Conservation (phyloP, 2,888 invertebrate genomes). For the Palloptera scutellata region DNA sequence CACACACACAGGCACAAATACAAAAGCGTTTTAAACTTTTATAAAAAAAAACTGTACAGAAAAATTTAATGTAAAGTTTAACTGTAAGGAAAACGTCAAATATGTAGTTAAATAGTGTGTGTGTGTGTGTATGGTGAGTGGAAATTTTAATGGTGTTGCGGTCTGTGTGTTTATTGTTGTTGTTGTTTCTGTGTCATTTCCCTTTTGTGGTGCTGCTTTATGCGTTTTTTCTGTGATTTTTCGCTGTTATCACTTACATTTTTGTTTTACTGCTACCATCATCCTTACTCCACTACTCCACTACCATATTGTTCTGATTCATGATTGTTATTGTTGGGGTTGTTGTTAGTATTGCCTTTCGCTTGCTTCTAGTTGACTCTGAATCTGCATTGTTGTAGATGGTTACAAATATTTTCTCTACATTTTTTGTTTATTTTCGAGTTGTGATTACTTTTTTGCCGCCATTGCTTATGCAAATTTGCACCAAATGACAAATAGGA, state of each 20-base stretch:
- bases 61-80: not conserved
- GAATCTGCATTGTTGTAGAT: too few species aligned
- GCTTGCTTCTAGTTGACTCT: not conserved
- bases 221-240: slow-evolving; percentile 9
- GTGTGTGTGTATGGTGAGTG: too few species aligned
- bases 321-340: not conserved
- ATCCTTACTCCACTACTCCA: not conserved
- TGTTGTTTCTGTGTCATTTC: slow-evolving; percentile 54
- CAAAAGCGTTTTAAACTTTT: not conserved
- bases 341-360: not conserved
- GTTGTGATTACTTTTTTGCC: slow-evolving; percentile 1
- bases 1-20: slow-evolving; percentile 1
- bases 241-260: slow-evolving; percentile 3
- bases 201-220: slow-evolving; percentile 33
- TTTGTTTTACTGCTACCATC: not conserved
- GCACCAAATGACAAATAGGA: slow-evolving; percentile 62
- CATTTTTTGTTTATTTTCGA: not conserved
- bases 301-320: not conserved
- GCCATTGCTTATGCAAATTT: slow-evolving; percentile 55
- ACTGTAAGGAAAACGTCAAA: not conserved
- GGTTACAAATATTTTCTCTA: not conserved
- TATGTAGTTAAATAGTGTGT: too few species aligned
- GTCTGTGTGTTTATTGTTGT: slow-evolving; percentile 41
- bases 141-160: slow-evolving; percentile 38
- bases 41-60: not conserved